Conservation (phyloP, 2,888 invertebrate genomes). For the Drosophila falleni region DNA sequence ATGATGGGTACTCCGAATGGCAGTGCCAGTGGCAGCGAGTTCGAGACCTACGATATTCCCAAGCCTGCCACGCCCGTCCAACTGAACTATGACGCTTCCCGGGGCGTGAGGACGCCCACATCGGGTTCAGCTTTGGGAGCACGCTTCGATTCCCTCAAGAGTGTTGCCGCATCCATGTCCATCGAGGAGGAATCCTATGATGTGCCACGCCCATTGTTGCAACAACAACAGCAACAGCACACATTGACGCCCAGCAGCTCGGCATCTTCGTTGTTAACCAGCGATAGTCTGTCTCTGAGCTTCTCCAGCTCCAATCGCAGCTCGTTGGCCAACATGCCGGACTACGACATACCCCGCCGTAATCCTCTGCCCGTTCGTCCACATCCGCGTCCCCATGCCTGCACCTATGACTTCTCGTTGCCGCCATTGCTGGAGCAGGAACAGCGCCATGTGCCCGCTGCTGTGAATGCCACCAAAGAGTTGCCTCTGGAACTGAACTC, state of each 20-base stretch:
- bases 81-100: slow-evolving; percentile 85
- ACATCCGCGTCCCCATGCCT: slow-evolving; percentile 60
- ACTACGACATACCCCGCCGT: slow-evolving; percentile 89
- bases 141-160: slow-evolving; percentile 80
- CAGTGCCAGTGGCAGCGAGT: slow-evolving; percentile 63
- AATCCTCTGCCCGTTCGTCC: slow-evolving; percentile 84
- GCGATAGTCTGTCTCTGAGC: slow-evolving; percentile 87
- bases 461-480: slow-evolving; percentile 86
- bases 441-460: slow-evolving; percentile 36
- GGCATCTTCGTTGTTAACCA: slow-evolving; percentile 88
- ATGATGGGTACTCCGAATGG: slow-evolving; percentile 74
- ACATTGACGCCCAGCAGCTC: slow-evolving; percentile 89
- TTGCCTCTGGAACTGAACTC: slow-evolving; percentile 91
- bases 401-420: slow-evolving; percentile 88
- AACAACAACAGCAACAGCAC: slow-evolving; percentile 86
- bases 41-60: slow-evolving; percentile 87
- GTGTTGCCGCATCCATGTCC: slow-evolving; percentile 73
- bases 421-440: slow-evolving; percentile 80
- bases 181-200: slow-evolving; percentile 88
- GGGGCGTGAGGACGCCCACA: slow-evolving; percentile 84
- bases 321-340: slow-evolving; percentile 88
- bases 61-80: slow-evolving; percentile 88
- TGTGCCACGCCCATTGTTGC: slow-evolving; percentile 87
- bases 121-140: slow-evolving; percentile 56
- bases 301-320: slow-evolving; percentile 87